Base-by-base conservation (phyloP, 2,888 invertebrate genomes). In the Aradus depressus region DNA sequence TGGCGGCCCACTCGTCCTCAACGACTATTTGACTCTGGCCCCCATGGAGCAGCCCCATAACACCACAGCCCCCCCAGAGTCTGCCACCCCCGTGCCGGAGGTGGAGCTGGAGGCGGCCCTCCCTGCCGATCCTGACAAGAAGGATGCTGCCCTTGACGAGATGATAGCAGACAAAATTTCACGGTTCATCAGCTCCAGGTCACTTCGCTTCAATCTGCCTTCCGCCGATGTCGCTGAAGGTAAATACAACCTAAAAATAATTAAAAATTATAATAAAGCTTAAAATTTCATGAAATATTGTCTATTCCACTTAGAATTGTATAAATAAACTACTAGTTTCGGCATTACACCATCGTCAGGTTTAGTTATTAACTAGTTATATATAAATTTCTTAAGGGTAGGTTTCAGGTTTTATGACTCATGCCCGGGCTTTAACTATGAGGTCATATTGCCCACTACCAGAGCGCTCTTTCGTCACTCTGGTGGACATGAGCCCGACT, bases 201-300 rank as follows among this genome's bases (percentile, higher is more conserved):
- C 84, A 10, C 70, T 88, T 35, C 85, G 88, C 65, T 77, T 88
- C 62, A 84, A 84, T 66, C 74, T 88, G 61, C 86, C 87, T 4
- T 16, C 18, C 8, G 22, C 51, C 14, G 56, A 54, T 4, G 18
- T 54, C 12, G 43, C 48, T 16, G 43, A 51, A 54, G 51, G 43
- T 51, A 51, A 22, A 22, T 38, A 12, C 4, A 38, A 14, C 4
- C n/a, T 18, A 25, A 42, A 22, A 1, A 14, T 21, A 39, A 10
- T 14, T 2, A 38, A 22, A 2, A 3, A 16, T 37, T 12, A 8
- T 38, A 19, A 38, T 18, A 3, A 19, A 38, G 2, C 16, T 12
- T 10, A 2, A 5, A 34, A 28, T 8, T 10, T 16, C 5, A 16
- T 4, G 16, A 34, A 10, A 34, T 6, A 3, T 16, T 8, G 35